Conservation (phyloP, 2,888 invertebrate genomes). For the Keiferia lycopersicella region DNA sequence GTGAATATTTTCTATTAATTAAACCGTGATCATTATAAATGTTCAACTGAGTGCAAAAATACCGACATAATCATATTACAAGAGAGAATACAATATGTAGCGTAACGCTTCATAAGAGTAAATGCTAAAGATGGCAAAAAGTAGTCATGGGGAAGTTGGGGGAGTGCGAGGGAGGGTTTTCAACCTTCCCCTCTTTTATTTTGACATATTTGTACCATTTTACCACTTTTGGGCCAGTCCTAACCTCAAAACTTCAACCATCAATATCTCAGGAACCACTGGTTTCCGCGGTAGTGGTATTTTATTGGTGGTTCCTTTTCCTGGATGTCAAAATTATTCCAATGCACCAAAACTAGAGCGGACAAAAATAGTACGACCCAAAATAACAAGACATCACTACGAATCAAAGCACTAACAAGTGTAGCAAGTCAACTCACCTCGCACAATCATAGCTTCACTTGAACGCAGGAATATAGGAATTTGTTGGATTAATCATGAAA, state of each 20-base stretch:
- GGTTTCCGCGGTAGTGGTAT: too few species aligned
- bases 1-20: background rate
- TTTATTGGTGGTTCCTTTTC: too few species aligned
- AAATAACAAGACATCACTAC: conserved; percentile 61
- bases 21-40: background rate
- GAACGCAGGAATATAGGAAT: conserved; percentile 33
- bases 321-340: conserved; percentile 76
- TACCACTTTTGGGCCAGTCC: too few species aligned
- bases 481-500: conserved; percentile 40
- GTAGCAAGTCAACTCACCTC: conserved; percentile 29
- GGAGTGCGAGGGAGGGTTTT: too few species aligned
- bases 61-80: background rate
- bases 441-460: conserved; percentile 30
- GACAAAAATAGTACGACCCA: conserved; percentile 79
- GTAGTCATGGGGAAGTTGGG: too few species aligned
- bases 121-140: conserved; percentile 11
- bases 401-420: conserved; percentile 27
- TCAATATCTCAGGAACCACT: too few species aligned
- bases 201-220: too few species aligned
- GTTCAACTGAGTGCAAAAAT: conserved; percentile 3
- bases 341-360: conserved; percentile 76
- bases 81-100: conserved; percentile 22
- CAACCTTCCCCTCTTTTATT: too few species aligned
- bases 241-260: too few species aligned
- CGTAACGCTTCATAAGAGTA: background rate